phyloP scores from a whole-genome alignment of 2,888 invertebrate species.

The Acrocera orbiculus region DNA sequence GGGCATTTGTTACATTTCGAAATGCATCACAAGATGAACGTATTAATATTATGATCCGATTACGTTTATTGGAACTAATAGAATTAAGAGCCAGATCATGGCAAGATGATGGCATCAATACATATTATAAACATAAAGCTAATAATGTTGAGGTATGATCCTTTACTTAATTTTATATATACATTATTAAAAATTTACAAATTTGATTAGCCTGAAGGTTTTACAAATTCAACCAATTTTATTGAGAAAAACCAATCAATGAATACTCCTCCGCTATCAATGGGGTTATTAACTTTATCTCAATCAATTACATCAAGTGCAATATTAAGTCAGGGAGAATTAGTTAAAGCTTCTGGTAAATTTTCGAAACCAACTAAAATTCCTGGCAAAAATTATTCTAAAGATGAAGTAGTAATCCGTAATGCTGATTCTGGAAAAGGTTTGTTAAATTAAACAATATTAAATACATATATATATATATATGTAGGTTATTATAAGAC shows the following conservation, averaged over 20 bases:
- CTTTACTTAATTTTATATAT: slow-evolving; percentile 1
- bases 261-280: slow-evolving; percentile 38
- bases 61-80: slow-evolving; percentile 79
- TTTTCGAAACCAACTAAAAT: slow-evolving; percentile 77
- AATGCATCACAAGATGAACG: slow-evolving; percentile 78
- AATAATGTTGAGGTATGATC: slow-evolving; percentile 37
- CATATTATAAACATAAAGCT: slow-evolving; percentile 60
- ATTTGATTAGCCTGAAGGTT: slow-evolving; percentile 14
- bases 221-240: slow-evolving; percentile 11
- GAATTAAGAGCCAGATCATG: slow-evolving; percentile 84
- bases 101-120: slow-evolving; percentile 71
- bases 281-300: too few relatives aligned
- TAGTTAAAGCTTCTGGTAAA: slow-evolving; percentile 75
- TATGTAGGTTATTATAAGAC: too few relatives aligned
- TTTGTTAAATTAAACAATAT: slow-evolving; percentile 25
- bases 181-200: background rate
- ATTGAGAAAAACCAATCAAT: too few relatives aligned
- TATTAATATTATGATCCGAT: slow-evolving; percentile 67
- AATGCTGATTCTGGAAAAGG: slow-evolving; percentile 95
- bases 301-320: slow-evolving; percentile 34
- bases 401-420: slow-evolving; percentile 86
- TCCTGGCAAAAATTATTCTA: slow-evolving; percentile 83
- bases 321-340: slow-evolving; percentile 65
- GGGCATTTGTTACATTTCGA: slow-evolving; percentile 68
- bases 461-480: slow-evolving; percentile 1